These are phyloP conservation scores for Mycetomoellerius zeteki DNA, from an alignment of 1,140 invertebrate species.

Conservation along the genomic window DNA sequence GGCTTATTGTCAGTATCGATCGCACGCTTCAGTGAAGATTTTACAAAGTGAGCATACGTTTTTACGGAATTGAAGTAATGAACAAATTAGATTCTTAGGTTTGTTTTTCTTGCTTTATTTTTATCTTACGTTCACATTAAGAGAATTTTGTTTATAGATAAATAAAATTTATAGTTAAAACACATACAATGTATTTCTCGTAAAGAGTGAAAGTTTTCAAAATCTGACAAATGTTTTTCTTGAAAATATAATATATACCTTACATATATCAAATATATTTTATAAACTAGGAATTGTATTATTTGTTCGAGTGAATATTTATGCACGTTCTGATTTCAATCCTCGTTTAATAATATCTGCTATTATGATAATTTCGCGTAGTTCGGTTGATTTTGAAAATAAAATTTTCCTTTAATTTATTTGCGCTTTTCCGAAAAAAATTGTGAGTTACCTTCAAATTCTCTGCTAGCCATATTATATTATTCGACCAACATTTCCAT, in stretches of 20 bases:
- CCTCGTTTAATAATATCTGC: neutral
- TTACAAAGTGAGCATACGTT: neutral
- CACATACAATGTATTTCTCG: neutral
- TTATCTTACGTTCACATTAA: neutral
- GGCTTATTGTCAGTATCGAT: conserved; percentile 18
- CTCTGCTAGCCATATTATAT: neutral
- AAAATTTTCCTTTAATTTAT: neutral
- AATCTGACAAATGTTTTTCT: neutral
- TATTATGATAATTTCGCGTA: neutral
- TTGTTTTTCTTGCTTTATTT: neutral
- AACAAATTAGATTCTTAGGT: neutral
- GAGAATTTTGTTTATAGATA: neutral
- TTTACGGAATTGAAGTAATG: neutral
- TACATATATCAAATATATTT: conserved; percentile 5
- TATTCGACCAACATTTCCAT: neutral
- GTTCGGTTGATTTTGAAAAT: neutral
- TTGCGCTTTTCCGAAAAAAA: neutral
- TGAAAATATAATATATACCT: neutral
- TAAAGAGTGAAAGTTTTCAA: neutral
- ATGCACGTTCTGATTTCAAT: neutral
- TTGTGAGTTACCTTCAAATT: neutral
- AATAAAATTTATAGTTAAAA: conserved; percentile 8
- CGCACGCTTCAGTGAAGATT: neutral
- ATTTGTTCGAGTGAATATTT: neutral
- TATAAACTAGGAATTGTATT: neutral